Evolutionary conservation across 2,888 invertebrate species (phyloP).

Genomic region (Beris chalybata): DNA sequence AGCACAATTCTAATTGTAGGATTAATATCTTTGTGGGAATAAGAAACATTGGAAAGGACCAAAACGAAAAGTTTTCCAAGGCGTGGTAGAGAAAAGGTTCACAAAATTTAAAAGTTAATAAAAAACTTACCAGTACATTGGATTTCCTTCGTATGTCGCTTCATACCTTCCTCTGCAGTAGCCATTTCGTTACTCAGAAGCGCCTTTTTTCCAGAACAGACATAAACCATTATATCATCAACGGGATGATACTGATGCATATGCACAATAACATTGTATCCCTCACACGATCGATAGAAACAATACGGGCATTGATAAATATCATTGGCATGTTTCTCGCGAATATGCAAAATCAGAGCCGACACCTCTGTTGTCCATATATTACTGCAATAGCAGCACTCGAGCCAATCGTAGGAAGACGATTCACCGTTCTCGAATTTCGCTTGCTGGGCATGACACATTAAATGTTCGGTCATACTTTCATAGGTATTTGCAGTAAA

Average conservation of each 20-base stretch:
- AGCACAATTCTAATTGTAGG: too few species aligned
- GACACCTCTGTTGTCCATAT: slow-evolving; percentile 39
- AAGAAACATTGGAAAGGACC: too few species aligned
- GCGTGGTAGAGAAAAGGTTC: background rate
- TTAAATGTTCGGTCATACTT: slow-evolving; percentile 56
- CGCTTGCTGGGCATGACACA: slow-evolving; percentile 44
- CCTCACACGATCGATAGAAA: slow-evolving; percentile 63
- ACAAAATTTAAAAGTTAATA: background rate
- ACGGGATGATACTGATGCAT: slow-evolving; percentile 33
- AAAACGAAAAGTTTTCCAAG: too few species aligned
- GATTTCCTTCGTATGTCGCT: slow-evolving; percentile 34
- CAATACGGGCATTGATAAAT: slow-evolving; percentile 67
- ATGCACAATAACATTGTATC: slow-evolving; percentile 36
- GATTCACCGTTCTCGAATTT: slow-evolving; percentile 31
- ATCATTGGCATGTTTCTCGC: slow-evolving; percentile 64
- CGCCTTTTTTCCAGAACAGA: slow-evolving; percentile 15
- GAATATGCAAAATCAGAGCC: slow-evolving; percentile 63
- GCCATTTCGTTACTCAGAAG: background rate
- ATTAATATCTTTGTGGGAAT: too few species aligned
- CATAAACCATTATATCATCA: slow-evolving; percentile 10
- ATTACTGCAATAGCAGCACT: slow-evolving; percentile 63
- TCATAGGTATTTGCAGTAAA: slow-evolving; percentile 55
- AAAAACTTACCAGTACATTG: slow-evolving; percentile 34
- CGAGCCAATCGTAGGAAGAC: slow-evolving; percentile 49
- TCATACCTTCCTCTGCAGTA: background rate